Conservation (phyloP, 1,140 invertebrate species). For the Eueides isabella region DNA sequence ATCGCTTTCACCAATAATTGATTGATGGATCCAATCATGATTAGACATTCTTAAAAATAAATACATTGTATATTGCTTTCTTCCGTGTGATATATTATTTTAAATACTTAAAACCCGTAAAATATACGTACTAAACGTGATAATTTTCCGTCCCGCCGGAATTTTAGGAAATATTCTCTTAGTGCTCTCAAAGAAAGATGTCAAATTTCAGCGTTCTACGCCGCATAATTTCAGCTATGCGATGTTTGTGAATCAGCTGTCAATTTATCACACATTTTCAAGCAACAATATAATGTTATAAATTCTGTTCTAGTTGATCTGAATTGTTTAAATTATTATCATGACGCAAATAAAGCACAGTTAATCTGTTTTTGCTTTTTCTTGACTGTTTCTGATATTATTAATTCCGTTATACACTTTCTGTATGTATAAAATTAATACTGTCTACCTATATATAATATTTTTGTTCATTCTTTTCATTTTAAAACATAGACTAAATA, state of each 20-base stretch:
- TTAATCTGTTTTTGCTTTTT: neutral
- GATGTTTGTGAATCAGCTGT: no score
- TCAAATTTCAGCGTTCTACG: no score
- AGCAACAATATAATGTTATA: no score
- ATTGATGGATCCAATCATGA: slow-evolving; percentile 42
- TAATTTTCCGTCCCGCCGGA: neutral
- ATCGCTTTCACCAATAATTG: slow-evolving; percentile 46
- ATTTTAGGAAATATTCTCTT: no score
- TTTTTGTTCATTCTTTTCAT: no score
- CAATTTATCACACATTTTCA: no score
- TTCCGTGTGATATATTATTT: neutral
- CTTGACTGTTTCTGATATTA: neutral
- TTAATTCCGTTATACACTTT: no score
- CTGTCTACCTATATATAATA: no score
- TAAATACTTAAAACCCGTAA: neutral
- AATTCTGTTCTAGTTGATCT: no score
- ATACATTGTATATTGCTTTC: neutral
- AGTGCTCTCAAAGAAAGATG: no score
- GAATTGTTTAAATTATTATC: no score
- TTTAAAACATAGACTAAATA: neutral
- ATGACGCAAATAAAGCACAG: neutral
- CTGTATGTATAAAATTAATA: neutral
- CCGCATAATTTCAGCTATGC: no score
- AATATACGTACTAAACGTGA: neutral
- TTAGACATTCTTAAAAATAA: slow-evolving; percentile 19